Conservation (phyloP, 2,888 invertebrate species). For the Meteorus cinctellus region DNA sequence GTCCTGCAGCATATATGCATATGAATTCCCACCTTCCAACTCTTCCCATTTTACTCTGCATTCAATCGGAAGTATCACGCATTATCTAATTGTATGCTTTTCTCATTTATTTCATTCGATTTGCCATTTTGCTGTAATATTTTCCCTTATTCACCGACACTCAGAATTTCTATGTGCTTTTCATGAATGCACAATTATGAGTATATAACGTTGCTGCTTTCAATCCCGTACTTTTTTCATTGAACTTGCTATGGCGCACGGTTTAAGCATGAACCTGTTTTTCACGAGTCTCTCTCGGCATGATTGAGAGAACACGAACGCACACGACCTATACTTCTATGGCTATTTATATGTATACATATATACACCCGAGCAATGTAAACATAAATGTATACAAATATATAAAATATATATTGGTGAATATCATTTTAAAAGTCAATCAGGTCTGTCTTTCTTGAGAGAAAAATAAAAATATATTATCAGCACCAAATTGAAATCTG, state of each 20-base stretch:
- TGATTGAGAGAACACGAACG: background rate
- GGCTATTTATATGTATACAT: background rate
- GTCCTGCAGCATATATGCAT: too few species aligned
- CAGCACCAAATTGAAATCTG: background rate
- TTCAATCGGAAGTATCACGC: too few species aligned
- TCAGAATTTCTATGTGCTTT: too few species aligned
- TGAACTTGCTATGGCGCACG: background rate
- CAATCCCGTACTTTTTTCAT: background rate
- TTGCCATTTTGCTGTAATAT: too few species aligned
- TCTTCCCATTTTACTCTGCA: too few species aligned
- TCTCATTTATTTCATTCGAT: too few species aligned
- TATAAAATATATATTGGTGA: background rate
- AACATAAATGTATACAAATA: background rate
- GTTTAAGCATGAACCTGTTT: conserved; percentile 21
- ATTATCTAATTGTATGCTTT: too few species aligned
- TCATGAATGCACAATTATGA: background rate
- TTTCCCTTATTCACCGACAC: too few species aligned
- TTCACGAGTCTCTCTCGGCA: background rate
- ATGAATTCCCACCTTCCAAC: too few species aligned
- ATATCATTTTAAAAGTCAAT: background rate
- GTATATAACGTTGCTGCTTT: background rate
- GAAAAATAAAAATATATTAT: background rate
- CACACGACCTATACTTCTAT: background rate
- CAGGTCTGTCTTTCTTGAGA: background rate
- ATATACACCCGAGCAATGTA: background rate